Evolutionary conservation across 2,888 invertebrate species (phyloP).

Genomic region (Eulithis prunata): DNA sequence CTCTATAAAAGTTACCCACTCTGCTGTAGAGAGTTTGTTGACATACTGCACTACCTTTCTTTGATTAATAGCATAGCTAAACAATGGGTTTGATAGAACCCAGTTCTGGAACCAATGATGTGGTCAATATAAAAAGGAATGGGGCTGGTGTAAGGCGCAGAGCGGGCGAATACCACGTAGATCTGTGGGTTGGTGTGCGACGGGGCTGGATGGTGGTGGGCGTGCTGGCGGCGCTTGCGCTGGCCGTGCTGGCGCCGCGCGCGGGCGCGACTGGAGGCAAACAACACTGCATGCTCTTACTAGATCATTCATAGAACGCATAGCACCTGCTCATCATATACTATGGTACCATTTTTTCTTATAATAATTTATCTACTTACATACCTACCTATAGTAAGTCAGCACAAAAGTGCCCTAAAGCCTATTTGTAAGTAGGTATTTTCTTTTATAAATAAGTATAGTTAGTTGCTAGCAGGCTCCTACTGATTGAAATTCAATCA

Average conservation of each 20-base stretch:
- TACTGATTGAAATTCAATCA: too few relatives aligned
- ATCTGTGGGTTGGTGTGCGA: conserved; percentile 59
- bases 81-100: not conserved
- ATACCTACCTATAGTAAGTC: not conserved
- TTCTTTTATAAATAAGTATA: too few relatives aligned
- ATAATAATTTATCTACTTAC: not conserved
- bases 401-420: too few relatives aligned
- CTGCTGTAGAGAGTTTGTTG: too few relatives aligned
- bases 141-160: not conserved
- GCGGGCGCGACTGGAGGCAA: conserved; percentile 77
- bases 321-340: conserved; percentile 57
- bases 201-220: conserved; percentile 68
- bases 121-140: not conserved
- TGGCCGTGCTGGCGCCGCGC: conserved; percentile 65
- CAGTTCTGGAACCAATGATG: not conserved
- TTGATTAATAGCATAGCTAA: not conserved
- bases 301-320: conserved; percentile 52
- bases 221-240: conserved; percentile 58
- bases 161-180: conserved; percentile 47
- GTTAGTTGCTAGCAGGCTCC: too few relatives aligned
- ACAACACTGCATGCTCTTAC: conserved; percentile 2
- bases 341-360: conserved; percentile 18
- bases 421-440: too few relatives aligned
- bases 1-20: too few relatives aligned
- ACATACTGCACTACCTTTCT: too few relatives aligned